Percentiles rank a stretch among this genome's conserved stretches.
These are phyloP conservation scores for Xestia ashworthii DNA, from an alignment of 2,888 invertebrate genomes.

Conservation along the genomic window DNA sequence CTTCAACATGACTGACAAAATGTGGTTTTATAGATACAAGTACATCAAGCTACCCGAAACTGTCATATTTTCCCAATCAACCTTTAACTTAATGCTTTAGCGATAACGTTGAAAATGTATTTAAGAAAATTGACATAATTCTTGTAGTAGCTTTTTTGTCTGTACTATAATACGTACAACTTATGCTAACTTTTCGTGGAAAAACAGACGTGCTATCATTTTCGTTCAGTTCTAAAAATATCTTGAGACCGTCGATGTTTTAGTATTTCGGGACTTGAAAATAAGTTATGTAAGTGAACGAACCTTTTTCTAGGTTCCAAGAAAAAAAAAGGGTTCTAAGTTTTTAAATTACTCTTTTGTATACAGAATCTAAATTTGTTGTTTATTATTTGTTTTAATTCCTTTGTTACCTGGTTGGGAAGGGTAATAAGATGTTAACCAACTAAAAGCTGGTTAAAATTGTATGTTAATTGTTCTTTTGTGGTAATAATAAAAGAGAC, in stretches of 20 bases:
- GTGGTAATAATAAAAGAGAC: neutral
- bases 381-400: neutral
- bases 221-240: neutral
- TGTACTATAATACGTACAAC: too few relatives aligned
- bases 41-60: too few relatives aligned
- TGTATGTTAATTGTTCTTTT: neutral
- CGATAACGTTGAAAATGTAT: too few relatives aligned
- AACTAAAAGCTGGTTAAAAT: too few relatives aligned
- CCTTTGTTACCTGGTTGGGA: neutral
- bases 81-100: too few relatives aligned
- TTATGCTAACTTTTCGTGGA: neutral
- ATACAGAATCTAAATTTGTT: neutral
- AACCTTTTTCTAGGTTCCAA: neutral
- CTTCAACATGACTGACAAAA: neutral
- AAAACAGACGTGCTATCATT: neutral
- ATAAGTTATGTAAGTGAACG: slow-evolving; percentile 6
- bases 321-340: neutral
- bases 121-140: too few relatives aligned
- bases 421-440: too few relatives aligned
- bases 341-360: too few relatives aligned
- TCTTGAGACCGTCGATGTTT: neutral
- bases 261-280: neutral
- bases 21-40: neutral
- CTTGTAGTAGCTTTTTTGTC: too few relatives aligned
- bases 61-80: too few relatives aligned